Evolutionary conservation across 2,113 vertebrate genomes (phyloP).

Genomic region (Sapajus apella): DNA sequence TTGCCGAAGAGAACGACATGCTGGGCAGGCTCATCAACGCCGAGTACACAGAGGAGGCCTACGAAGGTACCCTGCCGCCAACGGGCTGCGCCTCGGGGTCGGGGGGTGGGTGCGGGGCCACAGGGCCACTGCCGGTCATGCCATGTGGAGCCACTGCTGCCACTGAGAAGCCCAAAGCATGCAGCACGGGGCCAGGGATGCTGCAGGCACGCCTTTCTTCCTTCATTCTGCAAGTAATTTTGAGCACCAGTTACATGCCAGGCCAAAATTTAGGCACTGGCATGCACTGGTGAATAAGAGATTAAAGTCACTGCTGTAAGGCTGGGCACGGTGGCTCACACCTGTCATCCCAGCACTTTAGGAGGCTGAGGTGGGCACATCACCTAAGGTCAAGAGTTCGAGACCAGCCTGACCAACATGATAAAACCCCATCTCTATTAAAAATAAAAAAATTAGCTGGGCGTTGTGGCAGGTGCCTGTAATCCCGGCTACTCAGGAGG

Average conservation of each 20-base stretch:
- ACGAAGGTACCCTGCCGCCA: conserved; percentile 81
- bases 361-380: accelerated
- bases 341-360: too few relatives aligned
- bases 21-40: conserved; percentile 87
- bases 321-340: accelerated
- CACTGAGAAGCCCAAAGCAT: not conserved
- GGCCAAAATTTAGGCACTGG: not conserved
- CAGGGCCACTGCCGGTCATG: not conserved
- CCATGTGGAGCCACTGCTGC: not conserved
- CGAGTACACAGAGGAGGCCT: conserved; percentile 87
- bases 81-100: not conserved
- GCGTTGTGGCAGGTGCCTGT: too few relatives aligned
- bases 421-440: too few relatives aligned
- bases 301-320: not conserved
- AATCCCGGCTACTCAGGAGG: too few relatives aligned
- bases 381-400: too few relatives aligned
- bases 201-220: not conserved
- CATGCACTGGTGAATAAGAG: not conserved
- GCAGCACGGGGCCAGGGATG: not conserved
- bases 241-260: not conserved
- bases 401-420: too few relatives aligned
- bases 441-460: too few relatives aligned
- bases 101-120: accelerated
- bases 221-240: not conserved
- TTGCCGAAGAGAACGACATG: conserved; percentile 84